A percentile compares a stretch with the other conserved stretches of the same genome.
Conservation (phyloP, 1,140 invertebrate species). For the Coenobita brevimanus region DNA sequence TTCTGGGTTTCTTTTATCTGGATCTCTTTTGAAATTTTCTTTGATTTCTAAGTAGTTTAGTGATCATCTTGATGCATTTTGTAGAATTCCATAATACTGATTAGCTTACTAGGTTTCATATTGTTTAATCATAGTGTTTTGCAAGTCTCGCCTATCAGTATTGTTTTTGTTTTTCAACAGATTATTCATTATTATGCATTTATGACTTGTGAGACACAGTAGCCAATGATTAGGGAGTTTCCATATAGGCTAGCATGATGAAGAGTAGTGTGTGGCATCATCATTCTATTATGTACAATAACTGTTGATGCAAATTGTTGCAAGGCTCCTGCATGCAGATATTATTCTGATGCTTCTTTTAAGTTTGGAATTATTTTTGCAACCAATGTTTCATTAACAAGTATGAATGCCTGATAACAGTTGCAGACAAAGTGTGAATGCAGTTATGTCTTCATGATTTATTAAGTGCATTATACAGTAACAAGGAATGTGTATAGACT, state of each 20-base stretch:
- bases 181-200: too few species aligned
- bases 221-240: too few species aligned
- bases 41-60: too few species aligned
- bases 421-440: background rate
- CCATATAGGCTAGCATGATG: slow-evolving; percentile 24
- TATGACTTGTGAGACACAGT: too few species aligned
- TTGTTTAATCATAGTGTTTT: too few species aligned
- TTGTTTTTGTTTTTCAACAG: too few species aligned
- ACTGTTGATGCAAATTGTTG: background rate
- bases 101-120: too few species aligned
- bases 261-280: slow-evolving; percentile 21
- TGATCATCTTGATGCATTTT: too few species aligned
- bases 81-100: too few species aligned
- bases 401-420: background rate
- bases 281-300: background rate
- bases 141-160: too few species aligned
- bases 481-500: background rate
- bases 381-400: background rate
- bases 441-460: background rate
- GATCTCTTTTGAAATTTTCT: too few species aligned
- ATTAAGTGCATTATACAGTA: background rate
- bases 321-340: slow-evolving; percentile 22
- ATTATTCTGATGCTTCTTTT: slow-evolving; percentile 17
- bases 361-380: background rate
- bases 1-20: too few species aligned